A percentile compares a stretch with the other conserved stretches of the same genome.
Conservation (phyloP, 2,888 invertebrate species). For the Protophormia terraenovae region DNA sequence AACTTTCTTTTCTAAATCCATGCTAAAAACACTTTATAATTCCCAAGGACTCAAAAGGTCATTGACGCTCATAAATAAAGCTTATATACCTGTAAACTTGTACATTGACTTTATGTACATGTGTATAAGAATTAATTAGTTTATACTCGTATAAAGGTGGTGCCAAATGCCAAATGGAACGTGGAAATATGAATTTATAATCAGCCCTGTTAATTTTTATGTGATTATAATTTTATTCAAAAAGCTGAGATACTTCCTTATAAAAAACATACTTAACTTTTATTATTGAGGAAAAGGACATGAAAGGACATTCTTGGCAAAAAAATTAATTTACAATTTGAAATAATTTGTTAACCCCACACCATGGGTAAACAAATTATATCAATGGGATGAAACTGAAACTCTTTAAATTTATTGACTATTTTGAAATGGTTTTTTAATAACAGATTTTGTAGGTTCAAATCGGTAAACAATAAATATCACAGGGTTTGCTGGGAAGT, state of each 20-base stretch:
- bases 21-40: background rate
- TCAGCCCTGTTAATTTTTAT: background rate
- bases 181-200: background rate
- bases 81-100: background rate
- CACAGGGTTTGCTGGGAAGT: too few relatives aligned
- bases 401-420: too few relatives aligned
- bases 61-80: constrained; percentile 45
- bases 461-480: too few relatives aligned
- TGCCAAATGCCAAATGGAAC: background rate
- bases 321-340: background rate
- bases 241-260: background rate
- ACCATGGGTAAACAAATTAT: too few relatives aligned
- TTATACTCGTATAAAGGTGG: background rate
- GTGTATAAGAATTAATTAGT: background rate
- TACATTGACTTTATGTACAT: background rate
- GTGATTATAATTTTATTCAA: background rate
- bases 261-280: too few relatives aligned
- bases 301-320: background rate
- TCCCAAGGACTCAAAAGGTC: constrained; percentile 54
- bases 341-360: background rate
- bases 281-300: background rate
- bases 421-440: too few relatives aligned
- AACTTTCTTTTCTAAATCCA: background rate
- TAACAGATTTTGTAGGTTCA: too few relatives aligned
- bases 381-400: too few relatives aligned